Evolutionary conservation across 2,888 invertebrate genomes (phyloP), one percentile per base, ranked within the genome.

Genomic region (Lepas anatifera): DNA sequence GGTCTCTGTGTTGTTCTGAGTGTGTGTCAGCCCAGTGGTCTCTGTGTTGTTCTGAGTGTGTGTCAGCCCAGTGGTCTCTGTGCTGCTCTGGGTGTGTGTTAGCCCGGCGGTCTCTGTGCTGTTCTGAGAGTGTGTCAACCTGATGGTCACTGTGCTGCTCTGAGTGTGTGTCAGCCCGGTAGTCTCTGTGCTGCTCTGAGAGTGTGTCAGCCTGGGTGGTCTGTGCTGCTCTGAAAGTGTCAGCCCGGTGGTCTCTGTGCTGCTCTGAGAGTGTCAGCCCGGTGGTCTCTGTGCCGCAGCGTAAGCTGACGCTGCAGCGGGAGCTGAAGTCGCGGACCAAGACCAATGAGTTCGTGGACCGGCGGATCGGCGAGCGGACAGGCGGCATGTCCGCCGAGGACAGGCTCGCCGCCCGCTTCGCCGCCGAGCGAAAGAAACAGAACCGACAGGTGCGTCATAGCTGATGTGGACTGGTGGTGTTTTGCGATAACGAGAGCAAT

Each of bases 311-410:
- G 0, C 79, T 98, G 0, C 87, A 95, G 0, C 86, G 87, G 48
- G 96, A 97, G 79, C 93, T 89, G 80, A 87, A 88, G 75, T 79
- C 87, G 0, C 86, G 89, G 78, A 84, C 91, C 76, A 97, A 96
- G 78, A 85, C 87, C 0, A 98, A 95, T 79, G 83, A 87, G 43
- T 92, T 97, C 76, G 82, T 89, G 70, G 97, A 98, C 78, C 87
- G 87, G 73, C 87, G 98, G 77, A 89, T 97, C 73, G 95, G 95
- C 43, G 92, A 95, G 11, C 8, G 11, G 35, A 39, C 64, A 3
- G 25, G n/a, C 39, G 64, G 39, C 11, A 82, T 92, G 78, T 84
- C 87, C 0, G 83, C 85, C 2, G 92, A 92, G 75, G 93, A 96
- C 67, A 87, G 88, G 76, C 86, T 89, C 77, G 86, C 90, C 75